These are phyloP conservation scores for Elymnias hypermnestra DNA, from an alignment of 1,140 invertebrate species.

Conservation along the genomic window DNA sequence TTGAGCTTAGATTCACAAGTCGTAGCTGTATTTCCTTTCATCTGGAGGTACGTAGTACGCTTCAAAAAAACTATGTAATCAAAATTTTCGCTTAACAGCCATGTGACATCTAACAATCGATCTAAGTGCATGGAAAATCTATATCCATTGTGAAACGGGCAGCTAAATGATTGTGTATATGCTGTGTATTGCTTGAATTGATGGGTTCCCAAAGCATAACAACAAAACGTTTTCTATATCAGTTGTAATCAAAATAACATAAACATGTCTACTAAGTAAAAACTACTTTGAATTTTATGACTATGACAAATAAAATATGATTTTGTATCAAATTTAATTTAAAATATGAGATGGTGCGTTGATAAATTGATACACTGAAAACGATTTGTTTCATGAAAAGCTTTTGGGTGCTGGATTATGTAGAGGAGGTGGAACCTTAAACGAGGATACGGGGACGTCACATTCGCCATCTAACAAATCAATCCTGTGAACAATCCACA, in stretches of 20 bases:
- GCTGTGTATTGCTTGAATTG: slow-evolving; percentile 62
- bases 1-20: too few species aligned
- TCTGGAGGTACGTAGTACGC: too few species aligned
- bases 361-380: slow-evolving; percentile 31
- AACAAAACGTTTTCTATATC: slow-evolving; percentile 41
- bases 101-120: slow-evolving; percentile 48
- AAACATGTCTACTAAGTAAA: background rate
- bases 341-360: background rate
- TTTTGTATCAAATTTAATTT: too few species aligned
- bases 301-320: too few species aligned
- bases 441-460: slow-evolving; percentile 63
- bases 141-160: slow-evolving; percentile 40
- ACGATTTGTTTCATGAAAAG: slow-evolving; percentile 55
- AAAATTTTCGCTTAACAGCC: slow-evolving; percentile 11
- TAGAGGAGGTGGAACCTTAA: slow-evolving; percentile 42
- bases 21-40: too few species aligned
- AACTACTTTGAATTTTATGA: too few species aligned
- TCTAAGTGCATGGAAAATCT: slow-evolving; percentile 54
- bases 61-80: slow-evolving; percentile 6
- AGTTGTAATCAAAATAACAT: too few species aligned
- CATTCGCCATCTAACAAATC: slow-evolving; percentile 70
- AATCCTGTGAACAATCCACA: slow-evolving; percentile 51
- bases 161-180: slow-evolving; percentile 62
- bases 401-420: slow-evolving; percentile 45
- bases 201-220: slow-evolving; percentile 56